A percentile compares a stretch with the other conserved stretches of the same genome.
Evolutionary conservation across 2,797 vertebrate species (phyloP).

Genomic region (Gallinago stenura): DNA sequence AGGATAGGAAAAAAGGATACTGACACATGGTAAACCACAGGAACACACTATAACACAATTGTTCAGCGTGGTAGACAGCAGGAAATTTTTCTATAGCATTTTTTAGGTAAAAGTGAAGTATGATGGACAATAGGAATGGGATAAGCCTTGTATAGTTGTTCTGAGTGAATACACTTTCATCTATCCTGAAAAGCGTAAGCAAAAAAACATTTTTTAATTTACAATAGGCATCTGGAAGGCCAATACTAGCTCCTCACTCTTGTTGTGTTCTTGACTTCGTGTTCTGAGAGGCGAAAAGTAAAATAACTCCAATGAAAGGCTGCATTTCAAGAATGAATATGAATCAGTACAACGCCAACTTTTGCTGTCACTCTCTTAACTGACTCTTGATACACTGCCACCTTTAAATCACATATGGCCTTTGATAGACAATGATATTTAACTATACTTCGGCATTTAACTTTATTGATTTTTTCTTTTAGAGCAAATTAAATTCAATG

Average conservation of each 20-base stretch:
- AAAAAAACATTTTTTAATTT: neutral
- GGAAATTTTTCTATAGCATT: neutral
- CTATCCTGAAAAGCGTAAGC: neutral
- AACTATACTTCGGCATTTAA: neutral
- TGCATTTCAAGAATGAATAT: neutral
- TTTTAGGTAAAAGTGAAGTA: neutral
- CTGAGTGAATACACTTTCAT: neutral
- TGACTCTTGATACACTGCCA: neutral
- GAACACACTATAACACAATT: neutral
- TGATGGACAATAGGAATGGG: neutral
- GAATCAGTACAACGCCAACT: neutral
- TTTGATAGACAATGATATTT: neutral
- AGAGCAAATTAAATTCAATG: neutral
- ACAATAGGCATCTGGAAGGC: neutral
- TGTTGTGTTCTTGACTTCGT: neutral
- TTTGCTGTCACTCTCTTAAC: neutral
- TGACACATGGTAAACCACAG: neutral
- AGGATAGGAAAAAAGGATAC: neutral
- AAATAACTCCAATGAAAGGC: neutral
- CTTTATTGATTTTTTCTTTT: neutral
- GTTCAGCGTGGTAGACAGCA: neutral
- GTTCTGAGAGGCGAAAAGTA: neutral
- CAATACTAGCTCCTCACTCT: neutral
- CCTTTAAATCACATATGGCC: neutral
- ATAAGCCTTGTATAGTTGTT: neutral